Base-by-base conservation (phyloP, 23 tunicate species). In the Trididemnum miniatum region DNA sequence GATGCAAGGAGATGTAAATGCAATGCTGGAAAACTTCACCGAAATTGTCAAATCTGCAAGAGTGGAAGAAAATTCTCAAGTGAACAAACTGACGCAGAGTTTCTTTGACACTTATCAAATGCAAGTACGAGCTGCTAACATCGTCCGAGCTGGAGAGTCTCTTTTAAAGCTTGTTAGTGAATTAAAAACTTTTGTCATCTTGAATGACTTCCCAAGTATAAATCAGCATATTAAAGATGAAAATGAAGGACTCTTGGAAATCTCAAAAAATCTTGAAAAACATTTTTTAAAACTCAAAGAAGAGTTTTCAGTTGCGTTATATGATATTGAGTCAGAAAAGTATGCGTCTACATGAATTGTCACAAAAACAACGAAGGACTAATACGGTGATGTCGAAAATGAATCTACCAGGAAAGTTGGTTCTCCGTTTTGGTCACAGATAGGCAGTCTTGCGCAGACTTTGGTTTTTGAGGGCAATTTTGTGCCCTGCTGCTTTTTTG, bases 61-160 rank as follows among this genome's bases (percentile, higher is more conserved):
- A 78, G 86, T 85, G 7, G 96, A 90, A 27, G 89, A 85, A 31
- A 78, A 71, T 44, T 72, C 82, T 32, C 96, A 86, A 63, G 72
- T 90, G 0, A 78, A 85, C 34, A 74, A 75, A 29, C 83, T 75
- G 57, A 67, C 88, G 0, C 96, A 90, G 51, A 82, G 79, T 25
- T 72, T 80, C 72, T 90, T 66, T 75, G 96, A 90, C 76, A 62
- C 81, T 65, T 90, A 84, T 65, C 96, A 90, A 82, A 86, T 86
- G 91, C 76, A 90, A 72, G 97, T 92, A 20, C 39, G 97, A 34
- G 88, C 97, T 23, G 92, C 97, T 25, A 92, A 92, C 38, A 87
- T 92, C 29, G 97, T 92, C 0, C 71, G 97, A 35, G 97, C 97
- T 1, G 97, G 92, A 18, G 92, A 92, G 57, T 87, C 97, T 32